Base-by-base conservation (phyloP, 2,113 vertebrate species). In the Anhinga rufa region DNA sequence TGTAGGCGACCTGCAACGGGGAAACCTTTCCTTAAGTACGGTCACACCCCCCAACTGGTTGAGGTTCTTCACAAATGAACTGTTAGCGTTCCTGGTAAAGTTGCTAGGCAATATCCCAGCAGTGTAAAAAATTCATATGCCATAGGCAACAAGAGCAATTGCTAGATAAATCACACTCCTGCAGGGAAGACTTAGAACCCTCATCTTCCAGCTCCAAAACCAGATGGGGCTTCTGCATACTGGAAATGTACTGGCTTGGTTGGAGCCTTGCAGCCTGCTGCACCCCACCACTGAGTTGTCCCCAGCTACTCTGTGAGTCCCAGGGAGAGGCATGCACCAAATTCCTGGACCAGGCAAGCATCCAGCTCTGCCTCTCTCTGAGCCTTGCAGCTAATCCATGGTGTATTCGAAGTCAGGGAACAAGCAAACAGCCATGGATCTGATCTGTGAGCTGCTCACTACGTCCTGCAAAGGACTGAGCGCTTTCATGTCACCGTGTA, bases 1-100 rank as follows among this genome's bases (percentile, higher is more conserved):
- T 96, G 86, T 98, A 98, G 18, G 98, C 92, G 3, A 98, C 98
- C 98, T 98, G 95, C 20, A 51, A 51, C 1, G 17, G 36, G 80
- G 62, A 80, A 84, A 68, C n/a, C 66, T 88, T 44, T 38, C 9
- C 80, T 78, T 86, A 92, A 69, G 17, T 10, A 14, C 5, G 42
- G 62, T 36, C 72, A 38, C 46, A 9, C 57, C 46, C 7, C 72
- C 78, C 84, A 74, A 4, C 81, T 28, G 75, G 54, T 40, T 70
- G 81, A 87, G 68, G 66, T 42, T 74, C 86, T 80, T 80, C 86
- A 61, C 51, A 86, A 66, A 75, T 14, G 42, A 82, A 24, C 52
- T 8, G 31, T 48, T 19, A 57, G 76, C 3, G 2, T 57, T 68
- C 74, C 90, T 57, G 76, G 46, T 46, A 93, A 95, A 97, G 95